These are phyloP conservation scores for Papilio xuthus DNA, from an alignment of 1,140 invertebrate species.

Conservation along the genomic window DNA sequence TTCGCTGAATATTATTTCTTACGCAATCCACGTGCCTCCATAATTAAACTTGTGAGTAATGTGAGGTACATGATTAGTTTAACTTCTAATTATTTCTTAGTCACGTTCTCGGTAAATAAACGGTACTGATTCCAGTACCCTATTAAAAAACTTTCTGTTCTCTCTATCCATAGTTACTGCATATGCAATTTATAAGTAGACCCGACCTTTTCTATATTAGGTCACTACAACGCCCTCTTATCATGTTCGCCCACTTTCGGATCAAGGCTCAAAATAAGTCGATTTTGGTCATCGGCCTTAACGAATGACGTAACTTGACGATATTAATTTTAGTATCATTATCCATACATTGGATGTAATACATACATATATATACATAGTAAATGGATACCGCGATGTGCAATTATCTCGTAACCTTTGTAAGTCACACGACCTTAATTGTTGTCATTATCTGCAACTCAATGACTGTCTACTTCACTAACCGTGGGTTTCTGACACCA, in stretches of 20 bases:
- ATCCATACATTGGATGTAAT: not conserved
- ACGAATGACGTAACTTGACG: not conserved
- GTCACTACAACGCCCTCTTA: not conserved
- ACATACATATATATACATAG: not conserved
- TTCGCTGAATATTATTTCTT: not conserved
- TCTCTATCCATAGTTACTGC: not conserved
- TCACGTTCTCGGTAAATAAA: not conserved
- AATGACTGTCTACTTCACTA: not conserved
- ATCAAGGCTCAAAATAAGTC: not conserved
- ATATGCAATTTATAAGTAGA: not conserved
- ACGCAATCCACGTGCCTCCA: conserved; percentile 3
- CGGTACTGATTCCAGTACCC: not conserved
- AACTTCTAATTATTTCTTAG: conserved; percentile 11
- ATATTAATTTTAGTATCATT: not conserved
- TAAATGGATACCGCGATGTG: not conserved
- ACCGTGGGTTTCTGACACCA: too few relatives aligned
- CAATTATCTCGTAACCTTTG: conserved; percentile 9
- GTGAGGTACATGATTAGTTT: not conserved
- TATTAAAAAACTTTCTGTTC: not conserved
- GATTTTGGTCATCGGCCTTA: not conserved
- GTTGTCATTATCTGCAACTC: conserved; percentile 2
- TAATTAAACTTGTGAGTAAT: conserved; percentile 15
- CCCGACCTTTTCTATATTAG: not conserved
- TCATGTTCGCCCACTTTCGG: not conserved
- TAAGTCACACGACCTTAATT: conserved; percentile 3